phyloP scores from a whole-genome alignment of 2,797 vertebrate genomes.

The Rhinogobio ventralis region DNA sequence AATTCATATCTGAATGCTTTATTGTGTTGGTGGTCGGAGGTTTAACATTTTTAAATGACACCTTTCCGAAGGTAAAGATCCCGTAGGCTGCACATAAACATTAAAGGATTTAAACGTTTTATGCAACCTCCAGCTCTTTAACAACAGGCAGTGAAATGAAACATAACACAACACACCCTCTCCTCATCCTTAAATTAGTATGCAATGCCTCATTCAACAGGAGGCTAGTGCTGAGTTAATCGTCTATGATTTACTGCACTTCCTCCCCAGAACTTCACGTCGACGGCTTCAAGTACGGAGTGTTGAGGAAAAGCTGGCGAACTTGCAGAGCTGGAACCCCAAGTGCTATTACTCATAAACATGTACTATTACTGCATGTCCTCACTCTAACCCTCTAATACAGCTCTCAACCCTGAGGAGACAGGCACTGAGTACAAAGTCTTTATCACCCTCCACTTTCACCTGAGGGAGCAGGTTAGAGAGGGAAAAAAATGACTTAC shows the following conservation, averaged over 20 bases:
- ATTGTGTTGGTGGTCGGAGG: constrained; percentile 80
- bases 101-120: constrained; percentile 71
- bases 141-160: constrained; percentile 49
- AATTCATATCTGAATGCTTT: constrained; percentile 75
- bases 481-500: constrained; percentile 34
- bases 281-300: constrained; percentile 67
- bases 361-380: constrained; percentile 67
- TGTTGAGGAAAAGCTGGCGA: constrained; percentile 73
- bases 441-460: constrained; percentile 66
- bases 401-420: constrained; percentile 56
- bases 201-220: constrained; percentile 70
- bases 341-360: constrained; percentile 71
- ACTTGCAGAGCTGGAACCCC: constrained; percentile 66
- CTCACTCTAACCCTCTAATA: constrained; percentile 64
- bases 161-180: constrained; percentile 53
- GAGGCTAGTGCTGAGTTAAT: constrained; percentile 70
- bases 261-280: constrained; percentile 67
- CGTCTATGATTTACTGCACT: constrained; percentile 73
- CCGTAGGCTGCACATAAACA: constrained; percentile 65
- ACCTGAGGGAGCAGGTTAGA: constrained; percentile 57
- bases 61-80: constrained; percentile 69
- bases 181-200: constrained; percentile 68
- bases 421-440: constrained; percentile 64
- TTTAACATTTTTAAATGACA: constrained; percentile 74
- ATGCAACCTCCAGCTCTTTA: constrained; percentile 65